Percentiles rank a stretch among this genome's conserved stretches.
Conservation (phyloP, 2,797 vertebrate genomes). For the Acipenser transmontanus region DNA sequence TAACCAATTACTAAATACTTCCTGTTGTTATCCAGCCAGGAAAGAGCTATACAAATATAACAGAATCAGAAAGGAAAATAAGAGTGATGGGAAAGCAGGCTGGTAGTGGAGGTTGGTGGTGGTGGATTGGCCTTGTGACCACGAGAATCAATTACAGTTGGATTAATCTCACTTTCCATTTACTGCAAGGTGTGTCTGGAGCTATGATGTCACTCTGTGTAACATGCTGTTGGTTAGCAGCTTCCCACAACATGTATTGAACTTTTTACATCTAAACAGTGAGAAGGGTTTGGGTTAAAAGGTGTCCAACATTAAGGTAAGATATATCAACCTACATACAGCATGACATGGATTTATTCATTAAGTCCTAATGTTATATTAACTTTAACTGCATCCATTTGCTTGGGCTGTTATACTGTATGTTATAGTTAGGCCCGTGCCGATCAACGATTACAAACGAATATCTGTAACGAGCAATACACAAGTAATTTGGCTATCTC, state of each 20-base stretch:
- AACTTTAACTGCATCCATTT: too few species aligned
- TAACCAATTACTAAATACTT: slow-evolving; percentile 36
- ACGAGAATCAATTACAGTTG: neutral
- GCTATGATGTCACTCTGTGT: neutral
- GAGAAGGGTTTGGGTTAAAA: too few species aligned
- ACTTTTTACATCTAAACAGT: neutral
- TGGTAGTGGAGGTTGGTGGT: slow-evolving; percentile 8
- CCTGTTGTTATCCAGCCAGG: slow-evolving; percentile 40
- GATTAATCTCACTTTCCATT: neutral
- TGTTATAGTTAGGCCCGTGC: too few species aligned
- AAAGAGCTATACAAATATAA: slow-evolving; percentile 41
- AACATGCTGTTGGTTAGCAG: neutral
- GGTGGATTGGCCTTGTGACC: slow-evolving; percentile 12
- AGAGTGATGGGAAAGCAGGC: slow-evolving; percentile 13
- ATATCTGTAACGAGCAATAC: too few species aligned
- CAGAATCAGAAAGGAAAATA: slow-evolving; percentile 25
- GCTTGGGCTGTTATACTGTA: too few species aligned
- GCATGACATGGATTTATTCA: too few species aligned
- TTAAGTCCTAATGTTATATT: too few species aligned
- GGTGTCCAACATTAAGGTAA: too few species aligned
- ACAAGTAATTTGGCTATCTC: too few species aligned
- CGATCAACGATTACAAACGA: too few species aligned
- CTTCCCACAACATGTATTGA: slow-evolving; percentile 2
- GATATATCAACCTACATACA: too few species aligned
- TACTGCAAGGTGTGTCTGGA: slow-evolving; percentile 6